phyloP scores from a whole-genome alignment of 2,113 vertebrate genomes.

The Hippocampus guttulatus region DNA sequence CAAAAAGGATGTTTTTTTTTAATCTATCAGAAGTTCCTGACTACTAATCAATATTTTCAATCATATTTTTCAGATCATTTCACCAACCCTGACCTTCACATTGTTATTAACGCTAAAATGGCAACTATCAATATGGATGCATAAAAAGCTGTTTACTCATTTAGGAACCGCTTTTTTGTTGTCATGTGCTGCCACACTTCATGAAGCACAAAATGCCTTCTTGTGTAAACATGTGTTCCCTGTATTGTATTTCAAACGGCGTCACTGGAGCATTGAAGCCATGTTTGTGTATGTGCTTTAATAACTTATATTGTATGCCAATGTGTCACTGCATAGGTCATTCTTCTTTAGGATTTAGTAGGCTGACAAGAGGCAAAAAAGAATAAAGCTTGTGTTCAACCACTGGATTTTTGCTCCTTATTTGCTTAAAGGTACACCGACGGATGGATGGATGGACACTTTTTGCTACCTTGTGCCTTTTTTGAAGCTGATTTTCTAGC shows the following conservation, averaged over 20 bases:
- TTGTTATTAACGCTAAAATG: conserved; percentile 31
- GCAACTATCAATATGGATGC: conserved; percentile 29
- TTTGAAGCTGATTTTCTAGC: too few species aligned
- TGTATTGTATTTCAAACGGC: not conserved
- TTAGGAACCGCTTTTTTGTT: not conserved
- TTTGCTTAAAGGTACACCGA: too few species aligned
- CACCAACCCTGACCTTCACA: conserved; percentile 52
- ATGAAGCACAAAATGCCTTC: not conserved
- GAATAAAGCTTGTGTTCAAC: too few species aligned
- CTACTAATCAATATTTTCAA: not conserved
- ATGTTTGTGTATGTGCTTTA: too few species aligned
- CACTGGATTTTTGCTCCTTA: too few species aligned
- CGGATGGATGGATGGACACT: too few species aligned
- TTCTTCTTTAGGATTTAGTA: too few species aligned
- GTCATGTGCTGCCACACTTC: not conserved
- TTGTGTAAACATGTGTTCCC: not conserved
- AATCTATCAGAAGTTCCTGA: not conserved
- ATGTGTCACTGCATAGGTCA: too few species aligned
- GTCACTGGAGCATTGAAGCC: not conserved
- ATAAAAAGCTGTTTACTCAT: not conserved
- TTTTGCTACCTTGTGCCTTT: too few species aligned
- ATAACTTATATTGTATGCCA: too few species aligned
- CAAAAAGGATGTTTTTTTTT: not conserved
- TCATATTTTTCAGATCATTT: conserved; percentile 64
- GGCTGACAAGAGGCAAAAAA: too few species aligned